Evolutionary conservation across 2,797 vertebrate species (phyloP), one percentile per base, ranked within the genome.

Genomic region (Hypotaenidia philippensis): DNA sequence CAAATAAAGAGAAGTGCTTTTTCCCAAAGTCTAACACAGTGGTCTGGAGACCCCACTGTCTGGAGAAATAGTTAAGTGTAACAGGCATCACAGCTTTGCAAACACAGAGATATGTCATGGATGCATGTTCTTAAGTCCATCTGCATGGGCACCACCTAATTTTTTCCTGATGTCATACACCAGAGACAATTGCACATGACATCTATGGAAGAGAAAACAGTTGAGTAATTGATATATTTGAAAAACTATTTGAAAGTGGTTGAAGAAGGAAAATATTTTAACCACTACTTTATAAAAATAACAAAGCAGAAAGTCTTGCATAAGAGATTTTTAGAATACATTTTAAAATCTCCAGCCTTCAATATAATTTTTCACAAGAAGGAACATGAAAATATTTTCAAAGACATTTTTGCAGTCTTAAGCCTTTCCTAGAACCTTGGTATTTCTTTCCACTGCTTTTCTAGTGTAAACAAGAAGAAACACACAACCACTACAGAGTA

Each of bases 331-430:
- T 57, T 36, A 65, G 44, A 80, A 75, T 45, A 75, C 3, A n/a
- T 27, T 2, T 21, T 50, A 81, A 87, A 63, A 40, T 8, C 26
- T 76, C 26, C 36, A 83, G 50, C 47, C 29, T 76, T 90, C 74
- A 53, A 10, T 49, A 57, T 71, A 1, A 22, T 86, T 89, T 84
- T 82, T 26, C 40, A 13, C 31, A 74, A 45, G 70, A 84, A 72
- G 10, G 10, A 90, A 47, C 20, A 78, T 19, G 60, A 93, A 90
- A 83, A 87, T 83, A 87, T 87, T 71, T 93, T 87, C 20, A 77
- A 87, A 87, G 45, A 38, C 6, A 38, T 66, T 90, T 91, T 95
- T 57, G 7, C 32, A 53, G 32, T 75, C 80, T 77, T 71, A 75
- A 76, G 59, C 40, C 81, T 78, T 87, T 93, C 71, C 68, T 74